Conservation (phyloP, 2,888 invertebrate genomes). For the Ochropleura plecta region DNA sequence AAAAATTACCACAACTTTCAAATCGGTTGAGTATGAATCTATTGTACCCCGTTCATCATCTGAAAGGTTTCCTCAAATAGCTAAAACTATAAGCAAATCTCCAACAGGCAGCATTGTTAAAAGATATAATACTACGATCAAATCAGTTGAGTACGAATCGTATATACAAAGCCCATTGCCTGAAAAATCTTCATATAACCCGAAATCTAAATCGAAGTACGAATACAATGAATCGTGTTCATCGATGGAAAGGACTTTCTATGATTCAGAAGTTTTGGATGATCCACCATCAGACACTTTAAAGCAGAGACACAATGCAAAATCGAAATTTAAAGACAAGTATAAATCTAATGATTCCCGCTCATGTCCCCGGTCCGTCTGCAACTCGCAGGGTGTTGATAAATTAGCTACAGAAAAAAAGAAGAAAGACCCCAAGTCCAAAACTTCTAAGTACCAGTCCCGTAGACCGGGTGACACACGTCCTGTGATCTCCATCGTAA, state of each 20-base stretch:
- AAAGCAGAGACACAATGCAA: not conserved
- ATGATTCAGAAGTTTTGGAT: not conserved
- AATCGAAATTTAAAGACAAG: not conserved
- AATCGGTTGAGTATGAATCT: conserved; percentile 36
- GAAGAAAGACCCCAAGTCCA: not conserved
- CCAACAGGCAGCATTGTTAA: conserved; percentile 20
- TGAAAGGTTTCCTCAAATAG: not conserved
- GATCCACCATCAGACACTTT: conserved; percentile 1
- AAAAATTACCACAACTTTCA: conserved; percentile 21
- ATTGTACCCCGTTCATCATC: not conserved
- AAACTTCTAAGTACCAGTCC: not conserved
- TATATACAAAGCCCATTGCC: not conserved
- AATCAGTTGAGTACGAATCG: conserved; percentile 34
- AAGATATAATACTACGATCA: conserved; percentile 25
- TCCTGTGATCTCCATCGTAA: conserved; percentile 25
- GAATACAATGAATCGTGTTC: conserved; percentile 8
- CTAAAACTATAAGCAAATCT: conserved; percentile 7
- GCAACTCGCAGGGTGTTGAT: not conserved
- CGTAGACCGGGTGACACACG: not conserved
- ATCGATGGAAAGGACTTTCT: conserved; percentile 6
- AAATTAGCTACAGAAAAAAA: not conserved
- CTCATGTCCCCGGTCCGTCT: not conserved
- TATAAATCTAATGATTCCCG: not conserved
- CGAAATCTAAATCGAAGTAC: conserved; percentile 6
- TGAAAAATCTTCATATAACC: not conserved